These are phyloP conservation scores for Vimba vimba DNA, from an alignment of 2,113 vertebrate genomes.

Conservation along the genomic window DNA sequence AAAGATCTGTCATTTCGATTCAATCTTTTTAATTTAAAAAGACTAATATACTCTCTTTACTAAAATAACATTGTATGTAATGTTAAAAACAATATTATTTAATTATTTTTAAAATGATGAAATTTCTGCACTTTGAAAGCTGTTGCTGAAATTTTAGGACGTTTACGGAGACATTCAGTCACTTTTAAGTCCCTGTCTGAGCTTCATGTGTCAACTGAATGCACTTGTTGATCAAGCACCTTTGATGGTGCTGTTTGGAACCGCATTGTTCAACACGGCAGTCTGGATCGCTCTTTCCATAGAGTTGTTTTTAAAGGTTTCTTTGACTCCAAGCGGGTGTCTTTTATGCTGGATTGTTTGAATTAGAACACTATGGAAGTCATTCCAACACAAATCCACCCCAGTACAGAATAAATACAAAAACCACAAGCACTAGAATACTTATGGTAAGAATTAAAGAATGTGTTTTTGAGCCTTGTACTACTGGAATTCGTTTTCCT, in stretches of 20 bases:
- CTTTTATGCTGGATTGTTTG: slow-evolving; percentile 1
- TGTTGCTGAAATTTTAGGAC: slow-evolving; percentile 12
- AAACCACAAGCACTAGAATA: not conserved
- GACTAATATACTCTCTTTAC: slow-evolving; percentile 16
- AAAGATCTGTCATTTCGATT: not conserved
- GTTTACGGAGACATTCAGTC: slow-evolving; percentile 4
- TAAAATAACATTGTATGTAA: slow-evolving; percentile 17
- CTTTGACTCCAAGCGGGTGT: not conserved
- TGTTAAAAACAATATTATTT: not conserved
- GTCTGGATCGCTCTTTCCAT: slow-evolving; percentile 23
- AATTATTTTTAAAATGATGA: slow-evolving; percentile 10
- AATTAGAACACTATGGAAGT: slow-evolving; percentile 13
- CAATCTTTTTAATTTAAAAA: slow-evolving; percentile 19
- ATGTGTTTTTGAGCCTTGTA: slow-evolving; percentile 35
- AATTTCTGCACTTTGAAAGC: slow-evolving; percentile 20
- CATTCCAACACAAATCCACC: not conserved
- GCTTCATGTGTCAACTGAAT: slow-evolving; percentile 31
- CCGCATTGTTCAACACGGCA: not conserved
- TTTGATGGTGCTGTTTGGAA: slow-evolving; percentile 32
- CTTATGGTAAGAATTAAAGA: slow-evolving; percentile 30
- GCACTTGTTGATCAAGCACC: slow-evolving; percentile 51
- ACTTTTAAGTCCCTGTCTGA: slow-evolving; percentile 13
- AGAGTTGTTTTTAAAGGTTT: slow-evolving; percentile 26
- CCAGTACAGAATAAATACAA: not conserved
- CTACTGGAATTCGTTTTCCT: slow-evolving; percentile 37